These are phyloP conservation scores for Xanthorhoe designata DNA, from an alignment of 2,888 invertebrate species.

Conservation along the genomic window DNA sequence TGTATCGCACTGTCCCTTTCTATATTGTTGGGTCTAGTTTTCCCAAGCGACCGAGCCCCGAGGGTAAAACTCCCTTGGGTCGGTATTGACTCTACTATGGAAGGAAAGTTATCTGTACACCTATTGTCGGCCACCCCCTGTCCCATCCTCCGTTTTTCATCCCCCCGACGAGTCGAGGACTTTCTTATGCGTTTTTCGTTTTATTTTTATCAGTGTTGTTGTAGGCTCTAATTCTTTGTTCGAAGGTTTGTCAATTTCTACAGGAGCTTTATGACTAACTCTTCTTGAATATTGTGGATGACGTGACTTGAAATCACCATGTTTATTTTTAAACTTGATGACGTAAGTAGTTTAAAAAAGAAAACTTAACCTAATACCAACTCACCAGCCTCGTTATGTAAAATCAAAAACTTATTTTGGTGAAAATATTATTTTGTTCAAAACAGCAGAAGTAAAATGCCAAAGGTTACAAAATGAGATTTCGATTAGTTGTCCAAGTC, in stretches of 20 bases:
- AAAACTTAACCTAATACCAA: too few relatives aligned
- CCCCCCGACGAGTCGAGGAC: slow-evolving; percentile 65
- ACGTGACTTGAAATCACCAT: not conserved
- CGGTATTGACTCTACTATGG: slow-evolving; percentile 85
- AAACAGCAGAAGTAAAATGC: not conserved
- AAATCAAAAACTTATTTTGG: too few relatives aligned
- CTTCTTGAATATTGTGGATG: slow-evolving; percentile 1
- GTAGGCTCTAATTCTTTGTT: slow-evolving; percentile 51
- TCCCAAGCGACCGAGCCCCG: slow-evolving; percentile 84
- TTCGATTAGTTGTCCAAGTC: slow-evolving; percentile 63
- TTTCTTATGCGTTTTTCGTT: slow-evolving; percentile 85
- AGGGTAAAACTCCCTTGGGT: slow-evolving; percentile 85
- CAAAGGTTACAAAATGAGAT: slow-evolving; percentile 13
- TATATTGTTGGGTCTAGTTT: slow-evolving; percentile 86
- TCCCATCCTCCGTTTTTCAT: slow-evolving; percentile 59
- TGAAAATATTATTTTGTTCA: too few relatives aligned
- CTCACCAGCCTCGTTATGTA: too few relatives aligned
- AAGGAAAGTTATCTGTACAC: slow-evolving; percentile 85
- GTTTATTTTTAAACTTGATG: not conserved
- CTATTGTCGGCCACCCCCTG: slow-evolving; percentile 79
- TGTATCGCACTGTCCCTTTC: slow-evolving; percentile 76
- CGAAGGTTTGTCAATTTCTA: slow-evolving; percentile 38
- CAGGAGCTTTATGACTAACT: slow-evolving; percentile 16
- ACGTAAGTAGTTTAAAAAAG: too few relatives aligned
- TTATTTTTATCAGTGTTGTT: slow-evolving; percentile 66